Conservation (phyloP, 1,140 invertebrate genomes). For the Atta texana region DNA sequence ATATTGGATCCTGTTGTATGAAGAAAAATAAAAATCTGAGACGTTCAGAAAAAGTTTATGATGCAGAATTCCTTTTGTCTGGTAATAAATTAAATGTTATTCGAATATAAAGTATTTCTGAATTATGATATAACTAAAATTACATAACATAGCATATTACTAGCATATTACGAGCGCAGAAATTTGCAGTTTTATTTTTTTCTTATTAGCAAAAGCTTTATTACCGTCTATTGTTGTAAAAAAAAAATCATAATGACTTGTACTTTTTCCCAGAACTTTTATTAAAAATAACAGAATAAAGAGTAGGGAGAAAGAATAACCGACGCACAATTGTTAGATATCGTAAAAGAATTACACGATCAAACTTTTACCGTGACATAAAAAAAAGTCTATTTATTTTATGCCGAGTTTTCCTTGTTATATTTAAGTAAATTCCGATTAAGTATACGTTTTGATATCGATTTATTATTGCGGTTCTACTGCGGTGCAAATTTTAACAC, state of each 20-base stretch:
- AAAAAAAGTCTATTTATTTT: conserved; percentile 12
- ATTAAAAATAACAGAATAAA: conserved; percentile 15
- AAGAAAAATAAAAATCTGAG: conserved; percentile 12
- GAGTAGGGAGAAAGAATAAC: conserved; percentile 5
- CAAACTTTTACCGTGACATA: conserved; percentile 43
- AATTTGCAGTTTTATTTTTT: conserved; percentile 20
- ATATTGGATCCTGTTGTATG: background rate
- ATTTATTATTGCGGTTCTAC: conserved; percentile 34
- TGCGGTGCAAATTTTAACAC: conserved; percentile 40
- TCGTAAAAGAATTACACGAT: conserved; percentile 32
- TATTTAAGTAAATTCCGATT: conserved; percentile 29
- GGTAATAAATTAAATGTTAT: conserved; percentile 19
- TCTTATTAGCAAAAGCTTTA: conserved; percentile 28
- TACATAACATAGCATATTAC: background rate
- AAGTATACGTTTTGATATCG: conserved; percentile 24
- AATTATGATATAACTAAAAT: conserved; percentile 14
- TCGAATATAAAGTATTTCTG: conserved; percentile 4
- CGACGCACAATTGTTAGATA: background rate
- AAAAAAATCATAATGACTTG: conserved; percentile 32
- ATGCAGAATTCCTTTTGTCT: background rate
- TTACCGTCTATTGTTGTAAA: conserved; percentile 34
- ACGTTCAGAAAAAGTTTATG: background rate
- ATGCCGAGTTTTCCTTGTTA: background rate
- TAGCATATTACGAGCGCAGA: background rate
- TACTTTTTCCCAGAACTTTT: conserved; percentile 5